Evolutionary conservation across 2,797 vertebrate genomes (phyloP).

Genomic region (Erpetoichthys calabaricus): DNA sequence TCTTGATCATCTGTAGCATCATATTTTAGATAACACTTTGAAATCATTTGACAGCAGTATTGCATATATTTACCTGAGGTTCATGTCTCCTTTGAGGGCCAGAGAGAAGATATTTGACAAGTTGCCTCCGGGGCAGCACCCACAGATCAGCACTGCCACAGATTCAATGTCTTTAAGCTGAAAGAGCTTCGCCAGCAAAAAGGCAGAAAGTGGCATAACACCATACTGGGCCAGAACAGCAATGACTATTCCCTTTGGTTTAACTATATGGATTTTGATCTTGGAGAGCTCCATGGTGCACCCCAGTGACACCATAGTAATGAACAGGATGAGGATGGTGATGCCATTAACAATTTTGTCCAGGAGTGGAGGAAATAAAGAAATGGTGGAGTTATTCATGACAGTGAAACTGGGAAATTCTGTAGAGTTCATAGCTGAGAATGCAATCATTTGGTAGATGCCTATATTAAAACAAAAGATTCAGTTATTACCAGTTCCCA

Average conservation of each 20-base stretch:
- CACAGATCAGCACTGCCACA: constrained; percentile 61
- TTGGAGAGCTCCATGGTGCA: constrained; percentile 66
- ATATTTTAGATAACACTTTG: no score
- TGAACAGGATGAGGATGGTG: constrained; percentile 35
- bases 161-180: constrained; percentile 43
- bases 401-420: no score
- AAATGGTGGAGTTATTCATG: constrained; percentile 25
- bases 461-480: no score
- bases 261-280: constrained; percentile 54
- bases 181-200: constrained; percentile 49
- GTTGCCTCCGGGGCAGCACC: constrained; percentile 66
- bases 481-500: no score
- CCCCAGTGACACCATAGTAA: constrained; percentile 58
- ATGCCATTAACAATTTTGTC: constrained; percentile 37
- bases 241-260: constrained; percentile 52
- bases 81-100: constrained; percentile 63
- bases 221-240: constrained; percentile 63
- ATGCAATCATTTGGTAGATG: no score
- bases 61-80: constrained; percentile 58
- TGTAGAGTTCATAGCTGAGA: no score
- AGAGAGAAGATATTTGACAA: constrained; percentile 65
- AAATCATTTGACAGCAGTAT: no score
- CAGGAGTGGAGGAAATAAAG: constrained; percentile 8
- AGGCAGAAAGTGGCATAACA: constrained; percentile 68
- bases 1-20: no score